Base-by-base conservation (phyloP, 2,888 invertebrate genomes). In the Beris morrisii region DNA sequence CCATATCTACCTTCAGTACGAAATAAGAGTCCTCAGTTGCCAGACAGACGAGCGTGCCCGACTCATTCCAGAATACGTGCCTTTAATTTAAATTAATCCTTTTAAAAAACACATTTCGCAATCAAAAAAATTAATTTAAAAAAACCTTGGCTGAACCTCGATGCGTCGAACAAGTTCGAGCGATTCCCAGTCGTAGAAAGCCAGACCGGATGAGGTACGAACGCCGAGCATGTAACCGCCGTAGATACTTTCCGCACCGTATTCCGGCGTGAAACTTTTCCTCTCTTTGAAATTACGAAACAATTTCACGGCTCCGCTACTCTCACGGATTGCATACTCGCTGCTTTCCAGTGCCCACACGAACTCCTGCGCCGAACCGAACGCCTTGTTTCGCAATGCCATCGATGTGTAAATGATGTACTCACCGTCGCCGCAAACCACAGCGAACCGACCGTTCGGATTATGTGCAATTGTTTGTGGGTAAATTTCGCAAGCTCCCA, bases 321-420 rank as follows among this genome's bases (percentile, higher is more conserved):
- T 92, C 80, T 99, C 98, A 22, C 95, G 83, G 0, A 91, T 91
- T 0, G 92, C 92, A 74, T 92, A 93, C 73, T 97, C 94, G 53
- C 95, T 95, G 43, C 97, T 95, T 79, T 99, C 99, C 57, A 91
- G 86, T 0, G 96, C 95, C 99, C 99, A 99, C 0, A 98, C 98
- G 78, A 99, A 99, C 82, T 99, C 99, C 74, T 97, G 94, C 0
- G 97, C 98, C 11, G 94, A 90, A 0, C 99, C 99, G 78, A 98
- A 99, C 2, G 97, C 97, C 79, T 99, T 99, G 81, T 99, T 99
- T 63, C 99, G 85, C 70, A 99, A 83, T 0, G 98, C 98, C 97
- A 99, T 97, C 0, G 99, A 96, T 0, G 99, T 99, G 83, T 99
- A 99, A 74, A 99, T 98, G 57, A 99, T 99, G 80, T 97, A 99